Percentiles rank a stretch among this genome's conserved stretches.
These are phyloP conservation scores for Melanogrammus aeglefinus DNA, from an alignment of 2,797 vertebrate genomes.

Conservation along the genomic window DNA sequence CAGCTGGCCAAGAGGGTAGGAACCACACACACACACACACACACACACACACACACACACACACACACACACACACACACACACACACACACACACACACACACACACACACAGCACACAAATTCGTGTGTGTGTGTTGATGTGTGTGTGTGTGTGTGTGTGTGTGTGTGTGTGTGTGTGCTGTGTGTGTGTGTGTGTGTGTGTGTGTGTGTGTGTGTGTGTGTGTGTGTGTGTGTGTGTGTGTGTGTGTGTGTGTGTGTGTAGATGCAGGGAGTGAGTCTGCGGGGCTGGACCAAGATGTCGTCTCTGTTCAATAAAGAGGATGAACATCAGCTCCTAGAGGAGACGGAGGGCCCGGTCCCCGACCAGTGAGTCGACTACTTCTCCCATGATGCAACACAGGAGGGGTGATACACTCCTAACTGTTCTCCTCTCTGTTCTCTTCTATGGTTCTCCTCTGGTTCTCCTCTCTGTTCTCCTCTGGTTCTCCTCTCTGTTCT, in stretches of 20 bases:
- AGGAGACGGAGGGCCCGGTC: constrained; percentile 75
- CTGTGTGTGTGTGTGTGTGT: too few species aligned
- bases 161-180: too few species aligned
- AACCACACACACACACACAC: neutral
- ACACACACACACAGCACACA: too few species aligned
- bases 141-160: too few species aligned
- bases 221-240: too few species aligned
- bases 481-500: too few species aligned
- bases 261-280: constrained; percentile 89
- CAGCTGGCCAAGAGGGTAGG: constrained; percentile 86
- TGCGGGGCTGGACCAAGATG: constrained; percentile 86
- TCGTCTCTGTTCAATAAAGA: constrained; percentile 88
- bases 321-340: constrained; percentile 87
- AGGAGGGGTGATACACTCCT: neutral
- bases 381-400: neutral
- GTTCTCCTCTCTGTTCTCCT: too few species aligned
- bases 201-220: too few species aligned
- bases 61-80: neutral
- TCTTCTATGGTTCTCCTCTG: too few species aligned
- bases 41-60: constrained; percentile 2
- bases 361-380: constrained; percentile 84
- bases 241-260: constrained; percentile 27
- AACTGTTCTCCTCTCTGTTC: too few species aligned
- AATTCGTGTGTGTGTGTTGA: too few species aligned
- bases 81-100: neutral